Conservation (phyloP, 2,113 vertebrate species). For the Oncorhynchus nerka region DNA sequence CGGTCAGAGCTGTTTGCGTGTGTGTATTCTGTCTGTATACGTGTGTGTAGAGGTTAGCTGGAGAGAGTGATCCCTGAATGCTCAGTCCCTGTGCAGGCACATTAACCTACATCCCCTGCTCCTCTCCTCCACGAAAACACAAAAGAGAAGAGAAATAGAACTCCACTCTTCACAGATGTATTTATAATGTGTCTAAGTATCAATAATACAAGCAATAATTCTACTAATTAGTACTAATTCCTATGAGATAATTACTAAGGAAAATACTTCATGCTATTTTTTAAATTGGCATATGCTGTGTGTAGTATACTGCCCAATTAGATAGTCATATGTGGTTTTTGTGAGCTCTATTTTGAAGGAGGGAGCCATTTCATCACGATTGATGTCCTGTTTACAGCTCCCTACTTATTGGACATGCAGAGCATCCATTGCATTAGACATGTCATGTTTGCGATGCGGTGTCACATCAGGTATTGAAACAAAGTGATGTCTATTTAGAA, state of each 20-base stretch:
- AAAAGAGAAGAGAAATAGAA: conserved; percentile 61
- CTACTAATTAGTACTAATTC: conserved; percentile 69
- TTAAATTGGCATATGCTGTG: conserved; percentile 4
- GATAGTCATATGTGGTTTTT: conserved; percentile 35
- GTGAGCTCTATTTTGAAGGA: conserved; percentile 6
- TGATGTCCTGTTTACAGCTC: conserved; percentile 1
- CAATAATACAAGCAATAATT: conserved; percentile 61
- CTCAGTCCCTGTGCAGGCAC: conserved; percentile 65
- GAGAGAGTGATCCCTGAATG: conserved; percentile 68
- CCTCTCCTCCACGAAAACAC: conserved; percentile 63
- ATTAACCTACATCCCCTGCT: conserved; percentile 70
- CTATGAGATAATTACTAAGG: conserved; percentile 57
- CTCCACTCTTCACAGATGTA: conserved; percentile 43
- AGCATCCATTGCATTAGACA: neutral
- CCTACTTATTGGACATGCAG: neutral
- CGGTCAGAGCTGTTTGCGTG: conserved; percentile 35
- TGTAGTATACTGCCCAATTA: conserved; percentile 32
- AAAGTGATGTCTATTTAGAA: conserved; percentile 12
- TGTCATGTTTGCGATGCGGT: conserved; percentile 13
- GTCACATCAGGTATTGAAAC: conserved; percentile 21
- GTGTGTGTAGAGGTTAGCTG: conserved; percentile 32
- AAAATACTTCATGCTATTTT: conserved; percentile 28
- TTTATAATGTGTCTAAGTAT: conserved; percentile 71
- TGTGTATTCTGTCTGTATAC: neutral
- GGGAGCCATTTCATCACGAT: conserved; percentile 16